Conservation (phyloP, 2,888 invertebrate genomes). For the Watsonalla cultraria region DNA sequence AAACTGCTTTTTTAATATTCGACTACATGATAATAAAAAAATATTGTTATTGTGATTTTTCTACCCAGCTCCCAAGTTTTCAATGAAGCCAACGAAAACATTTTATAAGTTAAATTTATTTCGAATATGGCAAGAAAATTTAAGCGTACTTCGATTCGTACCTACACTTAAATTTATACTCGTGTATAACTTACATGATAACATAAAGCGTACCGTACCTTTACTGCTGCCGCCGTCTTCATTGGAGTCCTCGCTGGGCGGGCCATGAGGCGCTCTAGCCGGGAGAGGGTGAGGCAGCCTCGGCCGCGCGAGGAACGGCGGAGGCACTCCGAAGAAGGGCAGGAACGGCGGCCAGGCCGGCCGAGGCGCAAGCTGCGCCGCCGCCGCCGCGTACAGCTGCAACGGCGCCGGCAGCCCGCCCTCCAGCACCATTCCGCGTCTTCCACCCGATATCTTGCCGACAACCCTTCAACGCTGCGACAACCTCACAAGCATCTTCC, state of each 20-base stretch:
- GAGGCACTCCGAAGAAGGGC: conserved; percentile 78
- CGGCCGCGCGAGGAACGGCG: conserved; percentile 75
- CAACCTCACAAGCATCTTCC: neutral
- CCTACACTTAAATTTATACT: too few relatives aligned
- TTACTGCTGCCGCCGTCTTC: conserved; percentile 75
- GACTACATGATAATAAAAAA: too few relatives aligned
- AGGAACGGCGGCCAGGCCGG: conserved; percentile 82
- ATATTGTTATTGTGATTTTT: too few relatives aligned
- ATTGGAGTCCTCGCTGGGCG: conserved; percentile 76
- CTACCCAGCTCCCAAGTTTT: too few relatives aligned
- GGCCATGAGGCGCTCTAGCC: conserved; percentile 65
- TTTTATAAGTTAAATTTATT: too few relatives aligned
- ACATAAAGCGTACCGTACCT: conserved; percentile 61
- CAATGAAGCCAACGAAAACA: too few relatives aligned
- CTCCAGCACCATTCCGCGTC: conserved; percentile 81
- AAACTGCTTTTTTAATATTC: too few relatives aligned
- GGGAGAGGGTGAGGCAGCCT: conserved; percentile 63
- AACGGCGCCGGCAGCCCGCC: conserved; percentile 84
- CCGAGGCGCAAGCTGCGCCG: conserved; percentile 77
- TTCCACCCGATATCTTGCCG: conserved; percentile 60
- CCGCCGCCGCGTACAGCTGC: conserved; percentile 84
- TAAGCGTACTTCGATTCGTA: too few relatives aligned
- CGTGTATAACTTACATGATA: too few relatives aligned
- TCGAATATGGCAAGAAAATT: too few relatives aligned
- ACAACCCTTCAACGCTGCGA: conserved; percentile 39